Conservation (phyloP, 2,888 invertebrate genomes). For the Sphaerophoria taeniata region DNA sequence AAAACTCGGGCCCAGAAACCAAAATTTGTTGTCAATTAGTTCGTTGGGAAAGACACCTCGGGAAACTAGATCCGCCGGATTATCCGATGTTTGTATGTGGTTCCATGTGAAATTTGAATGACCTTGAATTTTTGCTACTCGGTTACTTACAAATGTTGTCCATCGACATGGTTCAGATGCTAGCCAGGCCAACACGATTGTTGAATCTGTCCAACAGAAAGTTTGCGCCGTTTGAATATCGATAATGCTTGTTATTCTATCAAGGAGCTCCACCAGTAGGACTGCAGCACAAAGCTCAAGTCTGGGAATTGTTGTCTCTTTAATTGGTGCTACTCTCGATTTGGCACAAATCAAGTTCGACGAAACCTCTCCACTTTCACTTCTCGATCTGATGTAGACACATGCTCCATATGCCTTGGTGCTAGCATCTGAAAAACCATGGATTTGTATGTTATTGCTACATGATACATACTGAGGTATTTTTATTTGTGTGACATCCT, state of each 20-base stretch:
- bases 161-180: conserved; percentile 15
- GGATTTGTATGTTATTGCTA: conserved; percentile 4
- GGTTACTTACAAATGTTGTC: conserved; percentile 5
- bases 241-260: background rate
- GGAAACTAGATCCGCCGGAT: background rate
- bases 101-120: background rate
- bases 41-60: background rate
- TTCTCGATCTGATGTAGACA: conserved; percentile 1
- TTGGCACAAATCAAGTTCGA: conserved; percentile 27
- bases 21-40: background rate
- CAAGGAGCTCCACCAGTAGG: background rate
- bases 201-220: conserved; percentile 6
- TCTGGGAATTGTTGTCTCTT: conserved; percentile 9
- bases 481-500: conserved; percentile 9
- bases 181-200: conserved; percentile 1
- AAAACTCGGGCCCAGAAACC: background rate
- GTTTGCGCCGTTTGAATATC: background rate
- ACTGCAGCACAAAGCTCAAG: background rate
- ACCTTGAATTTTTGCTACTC: conserved; percentile 13
- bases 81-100: background rate
- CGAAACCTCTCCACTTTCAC: background rate
- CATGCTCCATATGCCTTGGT: conserved; percentile 33
- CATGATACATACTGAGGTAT: conserved; percentile 30
- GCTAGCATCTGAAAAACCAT: conserved; percentile 40
- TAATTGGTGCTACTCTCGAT: conserved; percentile 32